These are phyloP conservation scores for Emmelina monodactyla DNA, from an alignment of 2,888 invertebrate species.

Conservation along the genomic window DNA sequence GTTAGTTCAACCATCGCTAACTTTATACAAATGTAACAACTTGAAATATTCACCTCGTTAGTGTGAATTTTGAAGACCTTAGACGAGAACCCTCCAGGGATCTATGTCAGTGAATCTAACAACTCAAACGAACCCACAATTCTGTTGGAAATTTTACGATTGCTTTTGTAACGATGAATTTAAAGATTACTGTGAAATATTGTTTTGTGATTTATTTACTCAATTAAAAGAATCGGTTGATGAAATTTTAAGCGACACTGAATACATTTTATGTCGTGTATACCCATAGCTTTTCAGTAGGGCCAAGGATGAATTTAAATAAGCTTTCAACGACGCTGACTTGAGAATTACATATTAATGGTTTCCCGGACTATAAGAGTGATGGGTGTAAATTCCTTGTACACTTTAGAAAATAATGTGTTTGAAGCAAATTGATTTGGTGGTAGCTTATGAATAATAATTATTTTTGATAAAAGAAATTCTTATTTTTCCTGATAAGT, in stretches of 20 bases:
- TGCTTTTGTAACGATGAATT: no score
- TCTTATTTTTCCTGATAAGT: neutral
- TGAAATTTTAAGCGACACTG: no score
- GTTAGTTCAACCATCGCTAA: no score
- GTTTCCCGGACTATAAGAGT: constrained; percentile 33
- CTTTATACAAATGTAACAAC: no score
- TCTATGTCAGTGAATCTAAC: constrained; percentile 9
- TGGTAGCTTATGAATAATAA: constrained; percentile 27
- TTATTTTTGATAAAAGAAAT: constrained; percentile 22
- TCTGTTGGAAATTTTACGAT: no score
- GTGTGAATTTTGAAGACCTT: constrained; percentile 24
- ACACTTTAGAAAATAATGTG: constrained; percentile 19
- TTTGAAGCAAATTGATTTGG: constrained; percentile 18
- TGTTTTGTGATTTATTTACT: no score
- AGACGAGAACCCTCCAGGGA: constrained; percentile 23
- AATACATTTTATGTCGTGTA: no score
- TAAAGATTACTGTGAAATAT: no score
- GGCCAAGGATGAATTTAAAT: constrained; percentile 55
- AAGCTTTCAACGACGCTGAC: constrained; percentile 47
- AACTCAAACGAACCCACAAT: no score
- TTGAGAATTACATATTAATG: constrained; percentile 57
- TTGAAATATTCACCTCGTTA: constrained; percentile 34
- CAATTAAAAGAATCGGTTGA: no score
- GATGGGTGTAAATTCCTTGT: constrained; percentile 35
- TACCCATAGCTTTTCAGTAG: constrained; percentile 29